phyloP scores from a whole-genome alignment of 2,113 vertebrate genomes.

The Osmerus eperlanus region DNA sequence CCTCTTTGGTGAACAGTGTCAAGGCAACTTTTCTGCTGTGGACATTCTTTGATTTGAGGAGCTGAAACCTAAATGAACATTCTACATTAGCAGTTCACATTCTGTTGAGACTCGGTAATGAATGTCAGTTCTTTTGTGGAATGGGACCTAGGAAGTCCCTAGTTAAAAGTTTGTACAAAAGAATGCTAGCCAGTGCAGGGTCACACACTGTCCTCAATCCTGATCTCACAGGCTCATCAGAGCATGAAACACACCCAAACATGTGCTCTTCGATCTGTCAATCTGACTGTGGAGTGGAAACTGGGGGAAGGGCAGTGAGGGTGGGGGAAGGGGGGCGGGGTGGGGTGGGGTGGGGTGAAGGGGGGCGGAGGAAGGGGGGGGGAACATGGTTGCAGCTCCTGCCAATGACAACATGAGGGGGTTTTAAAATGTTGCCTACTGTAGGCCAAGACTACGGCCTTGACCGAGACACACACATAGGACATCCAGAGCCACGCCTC shows the following conservation, averaged over 20 bases:
- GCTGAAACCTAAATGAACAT: no score
- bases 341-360: background rate
- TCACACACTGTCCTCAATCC: background rate
- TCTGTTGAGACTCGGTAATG: no score
- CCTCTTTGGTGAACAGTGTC: background rate
- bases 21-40: no score
- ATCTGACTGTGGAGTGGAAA: background rate
- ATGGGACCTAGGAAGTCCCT: no score
- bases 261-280: background rate
- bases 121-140: no score
- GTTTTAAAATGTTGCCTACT: background rate
- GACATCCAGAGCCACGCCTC: no score
- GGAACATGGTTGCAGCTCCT: background rate
- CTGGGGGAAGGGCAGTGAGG: background rate
- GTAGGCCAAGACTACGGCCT: no score
- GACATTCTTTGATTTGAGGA: no score
- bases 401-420: background rate
- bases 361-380: background rate
- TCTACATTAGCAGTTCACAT: no score
- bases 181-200: no score
- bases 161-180: no score
- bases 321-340: background rate
- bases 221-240: background rate
- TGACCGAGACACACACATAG: no score
- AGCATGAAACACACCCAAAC: slow-evolving; percentile 4